Evolutionary conservation across 2,888 invertebrate species (phyloP), one percentile per base, ranked within the genome.

Genomic region (Leptopilina drosophilae): DNA sequence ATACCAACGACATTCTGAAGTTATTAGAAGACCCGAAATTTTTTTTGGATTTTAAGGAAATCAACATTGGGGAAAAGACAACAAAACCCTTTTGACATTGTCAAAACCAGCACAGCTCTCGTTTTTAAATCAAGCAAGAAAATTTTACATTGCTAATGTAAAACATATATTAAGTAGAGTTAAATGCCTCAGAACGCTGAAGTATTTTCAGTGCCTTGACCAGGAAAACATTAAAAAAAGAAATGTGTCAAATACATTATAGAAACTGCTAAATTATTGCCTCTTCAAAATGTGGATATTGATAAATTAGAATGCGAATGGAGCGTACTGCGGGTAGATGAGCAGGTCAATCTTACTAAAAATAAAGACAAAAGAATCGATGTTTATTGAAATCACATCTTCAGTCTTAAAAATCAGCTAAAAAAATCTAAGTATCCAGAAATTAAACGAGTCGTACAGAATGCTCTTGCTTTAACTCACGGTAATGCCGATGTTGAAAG

Each of bases 401-500:
- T 79, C 49, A 53, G 11, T 40, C 66, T 81, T 56, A 26, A 77
- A 64, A 64, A n/a, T 79, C 56, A 56, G 56, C 15, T 15, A 59
- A 6, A 56, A 2, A 62, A 73, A 46, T 20, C 53, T 1, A 77
- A 66, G 64, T 80, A 76, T 59, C 78, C 81, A 59, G 40, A 33
- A 26, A 76, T 80, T 26, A 69, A 65, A 20, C 75, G 46, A 40
- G 77, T 80, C 8, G 76, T 80, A 14, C 49, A 78, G 53, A 79
- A 79, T 12, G 59, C 59, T 15, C 15, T 81, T 20, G 42, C 79
- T 15, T 46, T 81, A 20, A 26, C 77, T 12, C 79, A 81, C 53
- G 75, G 77, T 5, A 81, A 75, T 65, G 79, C 81, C 3, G 79
- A 81, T 12, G 59, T 79, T 11, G 81, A 81, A 62, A 62, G 79